Conservation (phyloP, 92 coral and sea anemone genomes). For the Epizoanthus ramosus region DNA sequence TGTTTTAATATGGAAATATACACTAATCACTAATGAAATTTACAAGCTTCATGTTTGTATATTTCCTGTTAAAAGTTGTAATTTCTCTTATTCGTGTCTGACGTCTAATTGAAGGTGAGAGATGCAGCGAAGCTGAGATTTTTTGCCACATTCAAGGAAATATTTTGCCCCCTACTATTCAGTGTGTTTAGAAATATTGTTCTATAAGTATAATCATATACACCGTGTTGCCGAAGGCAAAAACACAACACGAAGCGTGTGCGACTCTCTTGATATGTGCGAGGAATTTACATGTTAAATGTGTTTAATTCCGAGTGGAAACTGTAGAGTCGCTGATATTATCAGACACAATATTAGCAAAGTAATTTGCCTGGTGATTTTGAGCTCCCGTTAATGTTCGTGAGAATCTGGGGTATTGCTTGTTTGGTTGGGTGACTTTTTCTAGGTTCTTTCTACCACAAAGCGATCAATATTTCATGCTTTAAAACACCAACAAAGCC, state of each 20-base stretch:
- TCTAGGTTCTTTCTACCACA: neutral
- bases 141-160: neutral
- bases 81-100: conserved; percentile 6
- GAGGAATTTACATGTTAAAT: conserved; percentile 12
- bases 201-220: neutral
- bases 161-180: neutral
- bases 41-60: conserved; percentile 35
- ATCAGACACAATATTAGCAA: neutral
- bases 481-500: conserved; percentile 7
- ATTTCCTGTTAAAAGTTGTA: conserved; percentile 14
- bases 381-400: neutral
- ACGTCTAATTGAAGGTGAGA: neutral
- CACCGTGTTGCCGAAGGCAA: conserved; percentile 22
- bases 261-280: neutral
- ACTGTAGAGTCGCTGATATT: neutral
- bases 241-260: neutral
- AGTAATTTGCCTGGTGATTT: neutral
- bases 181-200: conserved; percentile 16
- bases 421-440: conserved; percentile 7
- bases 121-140: neutral
- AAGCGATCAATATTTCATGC: conserved; percentile 28
- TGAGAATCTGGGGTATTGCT: neutral
- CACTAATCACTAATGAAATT: conserved; percentile 45
- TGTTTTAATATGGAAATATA: conserved; percentile 57
- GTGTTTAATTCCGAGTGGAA: neutral